These are phyloP conservation scores for Chrysemys picta DNA, from an alignment of 2,113 vertebrate species.

Conservation along the genomic window DNA sequence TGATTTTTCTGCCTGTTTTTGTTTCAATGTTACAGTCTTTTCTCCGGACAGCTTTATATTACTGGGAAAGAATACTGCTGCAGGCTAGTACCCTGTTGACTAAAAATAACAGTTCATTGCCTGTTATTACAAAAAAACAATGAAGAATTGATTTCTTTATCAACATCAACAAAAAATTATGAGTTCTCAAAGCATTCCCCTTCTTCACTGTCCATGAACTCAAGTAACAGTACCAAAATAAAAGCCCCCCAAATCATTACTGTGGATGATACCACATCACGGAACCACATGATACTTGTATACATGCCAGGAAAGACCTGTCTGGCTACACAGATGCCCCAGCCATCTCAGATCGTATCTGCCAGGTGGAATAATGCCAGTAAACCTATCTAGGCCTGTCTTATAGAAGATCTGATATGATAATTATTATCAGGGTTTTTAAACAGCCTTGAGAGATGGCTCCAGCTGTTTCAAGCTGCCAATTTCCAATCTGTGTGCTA, in stretches of 20 bases:
- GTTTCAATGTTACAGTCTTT: neutral
- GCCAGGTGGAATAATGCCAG: neutral
- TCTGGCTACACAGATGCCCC: neutral
- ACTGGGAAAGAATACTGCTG: neutral
- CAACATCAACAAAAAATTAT: neutral
- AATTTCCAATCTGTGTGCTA: neutral
- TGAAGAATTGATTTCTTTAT: neutral
- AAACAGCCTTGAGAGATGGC: neutral
- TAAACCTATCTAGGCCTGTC: neutral
- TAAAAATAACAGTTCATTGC: too few relatives aligned
- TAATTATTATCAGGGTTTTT: neutral
- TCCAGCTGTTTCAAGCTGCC: neutral
- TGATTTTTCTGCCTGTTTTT: neutral
- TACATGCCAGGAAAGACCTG: neutral
- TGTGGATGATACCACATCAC: neutral
- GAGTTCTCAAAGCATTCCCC: neutral
- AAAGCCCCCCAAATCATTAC: neutral
- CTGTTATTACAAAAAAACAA: neutral
- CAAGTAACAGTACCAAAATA: neutral
- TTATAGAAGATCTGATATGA: neutral
- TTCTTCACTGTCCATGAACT: neutral
- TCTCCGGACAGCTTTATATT: neutral
- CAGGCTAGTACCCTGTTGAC: neutral
- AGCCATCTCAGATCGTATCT: neutral
- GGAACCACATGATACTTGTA: neutral